Evolutionary conservation across 2,888 invertebrate genomes (phyloP), one percentile per base, ranked within the genome.

Genomic region (Cremastinae sp.): DNA sequence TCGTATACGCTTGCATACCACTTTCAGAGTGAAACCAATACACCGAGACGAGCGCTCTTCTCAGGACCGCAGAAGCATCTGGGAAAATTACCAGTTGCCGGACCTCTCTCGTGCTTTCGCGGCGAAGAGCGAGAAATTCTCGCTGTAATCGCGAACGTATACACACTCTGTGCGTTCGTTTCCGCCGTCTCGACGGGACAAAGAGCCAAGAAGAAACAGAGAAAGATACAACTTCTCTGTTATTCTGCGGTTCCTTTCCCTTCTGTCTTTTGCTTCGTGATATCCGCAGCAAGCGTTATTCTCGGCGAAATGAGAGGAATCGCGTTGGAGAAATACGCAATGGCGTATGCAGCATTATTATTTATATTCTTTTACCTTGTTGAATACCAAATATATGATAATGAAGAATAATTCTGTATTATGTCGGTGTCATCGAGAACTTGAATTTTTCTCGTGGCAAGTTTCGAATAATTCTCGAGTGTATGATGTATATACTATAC

Each of bases 21-120:
- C 10, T 45, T 7, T 14, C 34, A 28, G 53, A 69, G 49, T 36
- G 18, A 28, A 61, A 49, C 49, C 64, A 47, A 65, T 66, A 66
- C 61, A 66, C 69, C 73, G 49, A 61, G 49, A 61, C 61, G 43
- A 16, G 34, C 54, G 66, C 69, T 70, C 58, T 69, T 73, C 69
- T 54, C 69, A 62, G 38, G 61, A 43, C 65, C 54, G 5, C 59
- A 73, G 73, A 70, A 77, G 69, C 73, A 77, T 65, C 73, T 77
- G 65, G 73, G 76, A 74, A 77, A 77, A 77, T 74, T 77, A 74
- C 76, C 76, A 77, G 69, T 77, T 74, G 73, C 70, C 54, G 76
- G 73, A 77, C 76, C 73, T 70, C 73, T 62, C 61, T 41, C 43
- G 69, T 77, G 70, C 65, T 61, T 61, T 77, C 73, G 73, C 76